phyloP scores from a whole-genome alignment of 2,888 invertebrate species.

The Synergus umbraculus region DNA sequence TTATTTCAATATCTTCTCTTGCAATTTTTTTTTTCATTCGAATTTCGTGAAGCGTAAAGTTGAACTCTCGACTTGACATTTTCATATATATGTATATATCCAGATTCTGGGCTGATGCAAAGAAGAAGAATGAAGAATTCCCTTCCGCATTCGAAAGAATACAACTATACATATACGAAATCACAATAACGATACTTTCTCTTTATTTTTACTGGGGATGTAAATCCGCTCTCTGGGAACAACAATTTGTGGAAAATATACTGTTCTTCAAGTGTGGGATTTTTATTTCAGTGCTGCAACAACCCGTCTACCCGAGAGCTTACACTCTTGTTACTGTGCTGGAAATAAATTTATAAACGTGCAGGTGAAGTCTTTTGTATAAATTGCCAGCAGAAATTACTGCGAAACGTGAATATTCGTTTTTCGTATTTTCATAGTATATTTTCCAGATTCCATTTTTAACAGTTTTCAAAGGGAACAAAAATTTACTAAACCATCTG shows the following conservation, averaged over 20 bases:
- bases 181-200: constrained; percentile 34
- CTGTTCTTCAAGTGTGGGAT: constrained; percentile 12
- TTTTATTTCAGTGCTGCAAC: not conserved
- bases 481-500: no score
- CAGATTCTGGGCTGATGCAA: not conserved
- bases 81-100: constrained; percentile 8
- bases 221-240: constrained; percentile 6
- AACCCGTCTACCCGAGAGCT: constrained; percentile 5
- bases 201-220: constrained; percentile 21
- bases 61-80: constrained; percentile 5
- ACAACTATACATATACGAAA: constrained; percentile 19
- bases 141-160: not conserved
- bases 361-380: not conserved
- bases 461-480: not conserved
- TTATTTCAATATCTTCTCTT: not conserved
- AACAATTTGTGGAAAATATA: constrained; percentile 32
- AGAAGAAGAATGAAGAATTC: constrained; percentile 7
- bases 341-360: not conserved
- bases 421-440: not conserved
- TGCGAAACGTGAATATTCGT: not conserved
- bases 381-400: not conserved
- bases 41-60: constrained; percentile 2
- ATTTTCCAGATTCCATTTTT: not conserved
- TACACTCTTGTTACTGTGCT: not conserved
- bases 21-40: not conserved